Evolutionary conservation across 2,888 invertebrate species (phyloP).

Genomic region (Plebejus melissa): DNA sequence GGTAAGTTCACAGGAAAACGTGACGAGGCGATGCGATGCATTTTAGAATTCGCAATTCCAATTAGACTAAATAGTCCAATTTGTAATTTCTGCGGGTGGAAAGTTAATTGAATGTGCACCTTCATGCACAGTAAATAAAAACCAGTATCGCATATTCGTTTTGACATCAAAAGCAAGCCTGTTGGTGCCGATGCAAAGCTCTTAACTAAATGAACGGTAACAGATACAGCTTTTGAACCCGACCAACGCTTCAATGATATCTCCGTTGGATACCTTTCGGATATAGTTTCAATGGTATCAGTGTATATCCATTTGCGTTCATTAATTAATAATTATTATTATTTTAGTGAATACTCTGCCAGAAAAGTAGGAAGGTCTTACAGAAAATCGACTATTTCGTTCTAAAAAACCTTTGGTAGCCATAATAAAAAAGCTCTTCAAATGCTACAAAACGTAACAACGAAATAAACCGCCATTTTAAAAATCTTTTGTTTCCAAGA

Average conservation of each 20-base stretch:
- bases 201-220: not conserved
- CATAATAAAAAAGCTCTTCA: not conserved
- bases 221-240: not conserved
- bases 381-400: no score
- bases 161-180: not conserved
- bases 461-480: conserved; percentile 8
- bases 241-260: not conserved
- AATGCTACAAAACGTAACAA: not conserved
- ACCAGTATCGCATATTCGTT: no score
- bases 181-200: not conserved
- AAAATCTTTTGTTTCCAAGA: conserved; percentile 15
- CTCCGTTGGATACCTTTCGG: not conserved
- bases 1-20: no score
- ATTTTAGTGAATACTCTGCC: not conserved
- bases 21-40: no score
- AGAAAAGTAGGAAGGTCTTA: no score
- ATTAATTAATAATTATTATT: not conserved
- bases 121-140: no score
- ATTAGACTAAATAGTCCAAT: no score
- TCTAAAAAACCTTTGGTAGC: no score
- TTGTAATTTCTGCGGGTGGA: no score
- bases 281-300: not conserved
- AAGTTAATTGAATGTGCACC: no score
- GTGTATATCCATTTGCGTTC: not conserved
- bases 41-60: no score